phyloP scores from a whole-genome alignment of 2,797 vertebrate species.

The Leptodactylus fallax region DNA sequence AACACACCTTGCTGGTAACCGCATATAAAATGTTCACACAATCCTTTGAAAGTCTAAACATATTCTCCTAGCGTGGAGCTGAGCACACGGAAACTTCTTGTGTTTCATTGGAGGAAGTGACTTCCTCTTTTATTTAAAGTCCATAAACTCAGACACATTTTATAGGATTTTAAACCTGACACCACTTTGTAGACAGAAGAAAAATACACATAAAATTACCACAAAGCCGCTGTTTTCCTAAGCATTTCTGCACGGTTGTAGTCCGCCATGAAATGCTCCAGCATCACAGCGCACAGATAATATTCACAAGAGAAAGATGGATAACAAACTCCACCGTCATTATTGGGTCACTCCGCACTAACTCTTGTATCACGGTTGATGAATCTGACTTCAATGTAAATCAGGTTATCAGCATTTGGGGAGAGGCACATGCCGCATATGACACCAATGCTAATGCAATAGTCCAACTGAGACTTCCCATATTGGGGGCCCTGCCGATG shows the following conservation, averaged over 20 bases:
- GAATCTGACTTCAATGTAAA: conserved; percentile 43
- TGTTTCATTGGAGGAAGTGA: conserved; percentile 26
- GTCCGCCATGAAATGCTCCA: background rate
- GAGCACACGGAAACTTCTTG: background rate
- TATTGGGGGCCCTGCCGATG: too few relatives aligned
- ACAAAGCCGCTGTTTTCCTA: conserved; percentile 36
- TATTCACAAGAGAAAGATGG: too few relatives aligned
- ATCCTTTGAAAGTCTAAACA: conserved; percentile 8
- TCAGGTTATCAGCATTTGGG: conserved; percentile 13
- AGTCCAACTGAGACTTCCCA: too few relatives aligned
- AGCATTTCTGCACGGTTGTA: background rate
- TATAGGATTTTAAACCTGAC: conserved; percentile 56
- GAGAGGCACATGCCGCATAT: background rate
- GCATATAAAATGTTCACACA: background rate
- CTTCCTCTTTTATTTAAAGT: conserved; percentile 41
- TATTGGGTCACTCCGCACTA: background rate
- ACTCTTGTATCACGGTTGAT: background rate
- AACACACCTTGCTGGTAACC: conserved; percentile 4
- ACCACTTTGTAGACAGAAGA: conserved; percentile 47
- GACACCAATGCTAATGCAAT: background rate
- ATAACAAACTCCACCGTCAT: background rate
- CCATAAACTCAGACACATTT: conserved; percentile 57
- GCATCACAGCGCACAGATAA: background rate
- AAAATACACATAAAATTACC: conserved; percentile 56
- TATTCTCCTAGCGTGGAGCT: background rate